These are phyloP conservation scores for Phenacoccus solenopsis DNA, from an alignment of 1,140 invertebrate genomes.

Conservation along the genomic window DNA sequence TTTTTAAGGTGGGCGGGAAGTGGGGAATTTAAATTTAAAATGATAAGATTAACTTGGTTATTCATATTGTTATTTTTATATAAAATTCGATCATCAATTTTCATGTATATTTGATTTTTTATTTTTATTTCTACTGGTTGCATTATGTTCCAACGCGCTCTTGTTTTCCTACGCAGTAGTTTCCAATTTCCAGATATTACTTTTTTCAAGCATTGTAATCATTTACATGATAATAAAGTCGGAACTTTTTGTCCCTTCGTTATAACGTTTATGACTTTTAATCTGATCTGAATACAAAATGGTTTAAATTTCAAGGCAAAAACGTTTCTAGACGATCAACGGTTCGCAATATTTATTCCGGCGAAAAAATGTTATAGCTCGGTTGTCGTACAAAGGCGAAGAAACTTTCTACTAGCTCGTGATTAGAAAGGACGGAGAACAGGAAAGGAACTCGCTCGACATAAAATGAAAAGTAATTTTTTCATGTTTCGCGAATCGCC, in stretches of 20 bases:
- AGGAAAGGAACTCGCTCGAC: too few species aligned
- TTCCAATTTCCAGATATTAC: background rate
- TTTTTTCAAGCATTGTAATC: background rate
- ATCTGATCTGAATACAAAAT: constrained; percentile 3
- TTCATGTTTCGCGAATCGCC: background rate
- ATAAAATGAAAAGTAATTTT: background rate
- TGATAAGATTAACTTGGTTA: too few species aligned
- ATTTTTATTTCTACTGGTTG: background rate
- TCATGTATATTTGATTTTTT: too few species aligned
- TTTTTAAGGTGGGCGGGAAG: too few species aligned
- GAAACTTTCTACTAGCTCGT: too few species aligned
- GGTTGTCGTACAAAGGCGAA: too few species aligned
- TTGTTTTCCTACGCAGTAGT: background rate
- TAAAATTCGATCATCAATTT: too few species aligned
- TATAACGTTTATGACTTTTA: background rate
- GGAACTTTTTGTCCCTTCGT: background rate
- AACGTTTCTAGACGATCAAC: background rate
- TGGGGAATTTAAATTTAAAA: too few species aligned
- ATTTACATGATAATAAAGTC: background rate
- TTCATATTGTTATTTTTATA: too few species aligned
- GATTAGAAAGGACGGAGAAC: background rate
- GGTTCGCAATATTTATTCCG: too few species aligned
- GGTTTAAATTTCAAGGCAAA: background rate
- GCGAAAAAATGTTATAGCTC: background rate
- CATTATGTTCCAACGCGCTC: background rate